phyloP scores from a whole-genome alignment of 2,888 invertebrate species.

The Cosmopolites sordidus region DNA sequence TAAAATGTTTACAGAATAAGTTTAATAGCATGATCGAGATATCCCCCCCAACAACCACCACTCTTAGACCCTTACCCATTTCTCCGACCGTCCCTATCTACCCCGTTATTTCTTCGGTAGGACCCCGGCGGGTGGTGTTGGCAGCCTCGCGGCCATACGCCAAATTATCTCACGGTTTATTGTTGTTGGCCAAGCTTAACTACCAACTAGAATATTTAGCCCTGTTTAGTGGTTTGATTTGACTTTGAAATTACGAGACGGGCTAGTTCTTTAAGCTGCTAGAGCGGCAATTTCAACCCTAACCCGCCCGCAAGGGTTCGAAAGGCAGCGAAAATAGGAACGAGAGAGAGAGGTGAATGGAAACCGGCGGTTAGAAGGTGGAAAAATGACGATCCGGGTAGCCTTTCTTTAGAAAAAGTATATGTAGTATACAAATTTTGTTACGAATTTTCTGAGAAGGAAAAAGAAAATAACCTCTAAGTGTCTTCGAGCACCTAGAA shows the following conservation, averaged over 20 bases:
- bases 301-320: neutral
- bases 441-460: too few species aligned
- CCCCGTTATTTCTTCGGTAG: constrained; percentile 9
- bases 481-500: too few species aligned
- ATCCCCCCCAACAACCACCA: too few species aligned
- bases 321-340: too few species aligned
- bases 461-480: too few species aligned
- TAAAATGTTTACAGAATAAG: too few species aligned
- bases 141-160: constrained; percentile 35
- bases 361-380: too few species aligned
- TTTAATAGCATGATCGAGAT: too few species aligned
- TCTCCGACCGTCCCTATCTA: constrained; percentile 2
- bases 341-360: too few species aligned
- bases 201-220: constrained; percentile 44
- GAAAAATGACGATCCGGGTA: too few species aligned
- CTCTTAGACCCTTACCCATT: neutral
- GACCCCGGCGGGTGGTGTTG: constrained; percentile 38
- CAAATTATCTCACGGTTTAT: constrained; percentile 49
- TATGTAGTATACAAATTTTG: too few species aligned
- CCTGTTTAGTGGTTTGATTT: constrained; percentile 46
- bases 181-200: constrained; percentile 48
- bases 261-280: constrained; percentile 2
- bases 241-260: constrained; percentile 45
- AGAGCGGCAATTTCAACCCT: constrained; percentile 12
- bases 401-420: too few species aligned